Percentiles rank a stretch among this genome's conserved stretches.
Conservation (phyloP, 1,140 invertebrate species). For the Caligus rogercresseyi region DNA sequence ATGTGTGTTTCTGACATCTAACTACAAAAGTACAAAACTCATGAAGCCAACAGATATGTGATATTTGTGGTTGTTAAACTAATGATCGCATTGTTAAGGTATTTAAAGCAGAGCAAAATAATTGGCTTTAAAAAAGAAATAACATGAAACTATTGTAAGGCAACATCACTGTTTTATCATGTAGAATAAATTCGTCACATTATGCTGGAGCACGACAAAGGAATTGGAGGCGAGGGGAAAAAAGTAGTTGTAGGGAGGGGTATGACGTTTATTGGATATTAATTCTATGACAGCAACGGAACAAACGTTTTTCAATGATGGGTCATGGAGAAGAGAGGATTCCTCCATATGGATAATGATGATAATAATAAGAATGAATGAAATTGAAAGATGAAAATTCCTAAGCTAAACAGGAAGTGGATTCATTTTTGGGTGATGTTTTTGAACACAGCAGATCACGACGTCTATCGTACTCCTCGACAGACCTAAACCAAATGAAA, state of each 20-base stretch:
- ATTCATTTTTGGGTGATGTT: not conserved
- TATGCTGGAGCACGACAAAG: not conserved
- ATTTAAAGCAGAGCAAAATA: not conserved
- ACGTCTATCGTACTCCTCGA: constrained; percentile 13
- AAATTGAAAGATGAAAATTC: not conserved
- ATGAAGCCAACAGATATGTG: not conserved
- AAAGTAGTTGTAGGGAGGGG: not conserved
- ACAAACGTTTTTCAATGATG: not conserved
- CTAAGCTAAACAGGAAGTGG: not conserved
- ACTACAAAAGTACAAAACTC: not conserved
- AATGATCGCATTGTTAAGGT: not conserved
- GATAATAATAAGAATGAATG: not conserved
- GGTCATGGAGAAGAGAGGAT: not conserved
- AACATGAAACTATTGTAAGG: no score
- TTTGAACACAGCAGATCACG: constrained; percentile 1
- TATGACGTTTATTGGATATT: not conserved
- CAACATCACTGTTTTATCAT: no score
- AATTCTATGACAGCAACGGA: not conserved
- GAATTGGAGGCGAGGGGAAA: not conserved
- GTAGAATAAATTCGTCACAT: not conserved
- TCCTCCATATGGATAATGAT: not conserved
- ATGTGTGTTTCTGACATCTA: not conserved
- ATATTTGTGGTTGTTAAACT: no score
- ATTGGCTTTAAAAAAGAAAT: not conserved
- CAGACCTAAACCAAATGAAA: constrained; percentile 6